Conservation (phyloP, 2,113 vertebrate genomes). For the Steatornis caripensis region DNA sequence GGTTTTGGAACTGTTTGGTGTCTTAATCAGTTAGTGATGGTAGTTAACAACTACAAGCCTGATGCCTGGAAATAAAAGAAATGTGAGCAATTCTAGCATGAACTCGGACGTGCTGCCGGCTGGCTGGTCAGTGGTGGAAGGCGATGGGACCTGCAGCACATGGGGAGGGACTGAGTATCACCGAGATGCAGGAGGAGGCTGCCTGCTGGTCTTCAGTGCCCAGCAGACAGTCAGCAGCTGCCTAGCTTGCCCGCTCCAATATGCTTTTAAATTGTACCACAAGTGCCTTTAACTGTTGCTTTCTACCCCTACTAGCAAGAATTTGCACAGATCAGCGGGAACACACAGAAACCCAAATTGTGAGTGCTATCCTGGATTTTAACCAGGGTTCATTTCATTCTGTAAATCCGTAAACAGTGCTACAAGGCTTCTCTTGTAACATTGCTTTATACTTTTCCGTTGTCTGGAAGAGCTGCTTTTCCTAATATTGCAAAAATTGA, state of each 20-base stretch:
- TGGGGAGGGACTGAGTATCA: background rate
- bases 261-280: background rate
- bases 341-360: background rate
- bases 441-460: background rate
- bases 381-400: background rate
- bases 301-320: background rate
- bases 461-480: background rate
- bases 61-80: background rate
- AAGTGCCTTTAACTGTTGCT: background rate
- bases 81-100: background rate
- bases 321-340: background rate
- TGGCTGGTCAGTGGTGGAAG: background rate
- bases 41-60: background rate
- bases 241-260: background rate
- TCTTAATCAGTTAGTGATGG: background rate
- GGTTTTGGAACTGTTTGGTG: background rate
- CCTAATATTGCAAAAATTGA: background rate
- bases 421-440: background rate
- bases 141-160: rapidly evolving
- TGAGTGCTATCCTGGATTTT: background rate
- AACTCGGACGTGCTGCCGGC: background rate
- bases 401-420: background rate
- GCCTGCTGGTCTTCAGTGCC: background rate
- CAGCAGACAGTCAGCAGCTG: background rate
- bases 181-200: background rate